Evolutionary conservation across 2,113 vertebrate genomes (phyloP), one percentile per base, ranked within the genome.

Genomic region (Pitta sordida): DNA sequence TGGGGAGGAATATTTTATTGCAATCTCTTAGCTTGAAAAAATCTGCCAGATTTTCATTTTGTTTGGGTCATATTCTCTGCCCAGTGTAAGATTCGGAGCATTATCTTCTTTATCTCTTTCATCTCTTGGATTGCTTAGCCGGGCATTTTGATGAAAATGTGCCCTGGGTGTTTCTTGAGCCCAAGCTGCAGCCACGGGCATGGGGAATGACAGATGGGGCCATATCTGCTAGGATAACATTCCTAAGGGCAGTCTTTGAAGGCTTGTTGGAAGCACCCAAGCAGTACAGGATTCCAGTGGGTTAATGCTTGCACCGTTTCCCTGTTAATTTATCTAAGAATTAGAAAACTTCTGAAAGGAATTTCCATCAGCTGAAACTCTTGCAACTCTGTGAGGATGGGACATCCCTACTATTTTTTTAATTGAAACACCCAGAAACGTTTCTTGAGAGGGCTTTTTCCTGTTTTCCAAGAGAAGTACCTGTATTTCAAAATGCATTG

Each of bases 61-160:
- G 37, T 74, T 95, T 82, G 64, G 52, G 86, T 89, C 65, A 76
- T 36, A 15, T 64, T 87, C 37, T 56, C 73, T 84, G 86, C 73
- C 76, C 62, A 58, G 26, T 68, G 65, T 94, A 95, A 76, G 81
- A 92, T 87, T 69, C 83, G 58, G 73, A 81, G 88, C 53, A 91
- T 96, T 94, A 86, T 91, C 85, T 64, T 94, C 88, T 88, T 91
- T 88, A 71, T 74, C 80, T 87, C 78, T 85, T 95, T 94, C 23
- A 82, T 89, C 78, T 93, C 58, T 65, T 86, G 81, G 81, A 83
- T 73, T 91, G 78, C 70, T 92, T 95, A 89, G 68, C 29, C 51
- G 63, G n/a, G 74, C 41, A 53, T 94, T 91, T 79, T 91, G 83
- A 94, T 84, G 62, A 94, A 79, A 91, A 73, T 53, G 58, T 92